Evolutionary conservation across 1,140 invertebrate genomes (phyloP).

Genomic region (Heliconius himera): DNA sequence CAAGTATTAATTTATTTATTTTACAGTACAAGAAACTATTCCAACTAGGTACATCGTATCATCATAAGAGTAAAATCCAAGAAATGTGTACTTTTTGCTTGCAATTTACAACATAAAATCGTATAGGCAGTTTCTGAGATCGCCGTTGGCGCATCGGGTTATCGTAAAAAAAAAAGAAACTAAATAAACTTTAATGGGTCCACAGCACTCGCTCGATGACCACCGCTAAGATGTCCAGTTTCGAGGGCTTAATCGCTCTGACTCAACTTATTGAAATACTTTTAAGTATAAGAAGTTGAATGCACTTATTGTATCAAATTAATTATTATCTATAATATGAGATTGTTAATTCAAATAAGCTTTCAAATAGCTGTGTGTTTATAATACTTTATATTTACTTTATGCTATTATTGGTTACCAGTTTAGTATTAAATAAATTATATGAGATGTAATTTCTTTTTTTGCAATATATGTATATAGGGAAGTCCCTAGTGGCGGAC

Average conservation of each 20-base stretch:
- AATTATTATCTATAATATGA: not conserved
- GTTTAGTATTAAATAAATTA: not conserved
- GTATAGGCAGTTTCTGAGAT: slow-evolving; percentile 21
- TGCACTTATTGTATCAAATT: slow-evolving; percentile 23
- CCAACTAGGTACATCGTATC: not conserved
- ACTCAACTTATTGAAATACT: slow-evolving; percentile 31
- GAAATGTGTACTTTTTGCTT: slow-evolving; percentile 2
- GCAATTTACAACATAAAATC: slow-evolving; percentile 1
- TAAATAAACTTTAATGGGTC: slow-evolving; percentile 38
- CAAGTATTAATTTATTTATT: not conserved
- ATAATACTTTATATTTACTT: not conserved
- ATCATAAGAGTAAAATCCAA: not conserved
- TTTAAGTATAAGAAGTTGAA: slow-evolving; percentile 33
- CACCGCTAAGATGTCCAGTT: slow-evolving; percentile 27
- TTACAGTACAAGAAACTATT: not conserved
- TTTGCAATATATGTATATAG: too few species aligned
- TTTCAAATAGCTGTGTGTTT: not conserved
- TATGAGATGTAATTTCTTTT: too few species aligned
- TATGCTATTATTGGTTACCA: not conserved
- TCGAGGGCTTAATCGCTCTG: slow-evolving; percentile 33
- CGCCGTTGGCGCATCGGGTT: slow-evolving; percentile 27
- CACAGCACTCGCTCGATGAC: slow-evolving; percentile 33
- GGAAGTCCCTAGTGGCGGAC: too few species aligned
- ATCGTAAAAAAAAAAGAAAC: slow-evolving; percentile 32
- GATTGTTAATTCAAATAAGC: not conserved